Base-by-base conservation (phyloP, 2,888 invertebrate species). In the Agriopis aurantiaria region DNA sequence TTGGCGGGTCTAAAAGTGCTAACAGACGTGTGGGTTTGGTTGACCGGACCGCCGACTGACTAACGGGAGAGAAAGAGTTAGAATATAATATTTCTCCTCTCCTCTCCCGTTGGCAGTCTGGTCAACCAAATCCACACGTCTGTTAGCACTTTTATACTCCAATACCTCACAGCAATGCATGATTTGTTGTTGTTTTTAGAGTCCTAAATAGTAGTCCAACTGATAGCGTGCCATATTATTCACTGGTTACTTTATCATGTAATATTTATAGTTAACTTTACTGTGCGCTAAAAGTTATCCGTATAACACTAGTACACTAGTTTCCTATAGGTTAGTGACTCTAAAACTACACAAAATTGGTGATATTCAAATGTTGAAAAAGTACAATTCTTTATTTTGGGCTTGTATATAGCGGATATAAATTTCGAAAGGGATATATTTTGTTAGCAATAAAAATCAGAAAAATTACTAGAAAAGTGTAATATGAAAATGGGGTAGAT, bases 241-340 rank as follows among this genome's bases (percentile, higher is more conserved):
- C 11, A 17, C 8, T 48, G 40, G 46, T 48, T 49, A 59, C 46
- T 59, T 55, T 45, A 68, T 46, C 12, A 51, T 17, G 2, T 51
- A 52, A 23, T 57, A 49, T 72, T 71, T 73, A 73, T 49, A 43
- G 71, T 75, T 76, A 76, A 79, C 69, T 73, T 78, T 78, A 84
- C 70, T 86, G 87, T 88, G 86, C 86, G 83, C 84, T 85, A 85
- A 79, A 77, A 79, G 14, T 80, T 81, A 76, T 65, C 69, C 69
- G 41, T 68, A 61, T 75, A 74, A 80, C 71, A 67, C 74, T 77
- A 80, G 78, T 77, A 75, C 17, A 78, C 82, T 85, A 85, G 79
- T 72, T 77, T 68, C 75, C 80, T 75, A 76, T 74, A 62, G 68
- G 64, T 75, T 73, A 58, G 80, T 82, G 81, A 78, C 71, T 55